phyloP scores from a whole-genome alignment of 2,113 vertebrate species.

The Herpetotheres cachinnans region DNA sequence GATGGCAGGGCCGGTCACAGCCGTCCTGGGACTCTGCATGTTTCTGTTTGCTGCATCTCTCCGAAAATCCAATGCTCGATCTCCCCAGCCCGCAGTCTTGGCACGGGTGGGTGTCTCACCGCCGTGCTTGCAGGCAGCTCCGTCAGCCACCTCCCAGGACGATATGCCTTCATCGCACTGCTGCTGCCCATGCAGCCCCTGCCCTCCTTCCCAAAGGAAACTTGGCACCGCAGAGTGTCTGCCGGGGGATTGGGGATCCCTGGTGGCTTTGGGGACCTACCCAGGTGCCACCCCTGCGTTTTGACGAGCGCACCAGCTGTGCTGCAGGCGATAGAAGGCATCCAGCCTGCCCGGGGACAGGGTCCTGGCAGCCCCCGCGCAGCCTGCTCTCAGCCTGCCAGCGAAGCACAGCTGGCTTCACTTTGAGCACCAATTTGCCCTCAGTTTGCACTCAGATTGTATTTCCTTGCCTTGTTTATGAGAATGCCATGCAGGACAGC shows the following conservation, averaged over 20 bases:
- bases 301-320: accelerated
- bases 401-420: background rate
- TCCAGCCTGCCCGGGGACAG: accelerated
- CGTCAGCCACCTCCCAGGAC: background rate
- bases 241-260: background rate
- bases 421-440: background rate
- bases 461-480: background rate
- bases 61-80: accelerated
- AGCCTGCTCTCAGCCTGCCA: background rate
- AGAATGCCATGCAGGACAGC: background rate
- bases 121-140: background rate
- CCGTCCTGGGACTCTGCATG: accelerated
- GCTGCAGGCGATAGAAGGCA: background rate
- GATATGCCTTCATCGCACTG: accelerated
- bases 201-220: background rate
- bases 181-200: background rate
- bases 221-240: background rate
- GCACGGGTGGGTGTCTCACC: accelerated
- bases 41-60: background rate
- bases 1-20: background rate
- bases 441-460: background rate
- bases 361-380: too few relatives aligned
- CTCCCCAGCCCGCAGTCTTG: accelerated
- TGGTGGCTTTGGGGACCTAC: background rate
- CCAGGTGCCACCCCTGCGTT: accelerated